Evolutionary conservation across 2,797 vertebrate genomes (phyloP).

Genomic region (Myripristis jacobus): DNA sequence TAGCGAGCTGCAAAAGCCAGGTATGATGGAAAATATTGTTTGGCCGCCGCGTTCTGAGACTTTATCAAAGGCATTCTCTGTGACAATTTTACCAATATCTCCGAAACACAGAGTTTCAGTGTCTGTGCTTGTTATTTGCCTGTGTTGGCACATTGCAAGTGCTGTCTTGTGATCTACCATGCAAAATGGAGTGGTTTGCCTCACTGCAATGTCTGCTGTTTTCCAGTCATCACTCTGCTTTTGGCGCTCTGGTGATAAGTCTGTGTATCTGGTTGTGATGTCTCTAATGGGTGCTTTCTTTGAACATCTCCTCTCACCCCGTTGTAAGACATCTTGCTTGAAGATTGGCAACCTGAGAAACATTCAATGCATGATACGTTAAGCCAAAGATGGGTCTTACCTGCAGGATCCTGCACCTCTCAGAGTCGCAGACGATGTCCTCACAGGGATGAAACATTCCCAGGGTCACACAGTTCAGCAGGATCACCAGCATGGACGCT

Average conservation of each 20-base stretch:
- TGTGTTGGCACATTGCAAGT: constrained; percentile 1
- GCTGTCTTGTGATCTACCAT: not conserved
- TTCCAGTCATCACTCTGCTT: no score
- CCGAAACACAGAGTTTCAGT: not conserved
- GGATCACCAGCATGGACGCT: constrained; percentile 97
- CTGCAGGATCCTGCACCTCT: constrained; percentile 96
- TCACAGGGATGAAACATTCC: constrained; percentile 99
- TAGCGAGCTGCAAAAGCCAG: constrained; percentile 42
- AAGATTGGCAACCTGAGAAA: not conserved
- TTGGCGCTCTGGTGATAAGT: no score
- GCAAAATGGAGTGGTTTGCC: no score
- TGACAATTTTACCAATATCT: no score
- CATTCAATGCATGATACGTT: not conserved
- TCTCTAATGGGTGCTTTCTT: no score
- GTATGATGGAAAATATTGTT: constrained; percentile 29
- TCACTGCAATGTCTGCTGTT: no score
- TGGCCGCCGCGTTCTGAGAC: not conserved
- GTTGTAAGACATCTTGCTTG: no score
- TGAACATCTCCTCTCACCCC: no score
- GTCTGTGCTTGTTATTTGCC: not conserved
- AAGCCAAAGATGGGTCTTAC: constrained; percentile 72
- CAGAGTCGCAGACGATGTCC: constrained; percentile 91
- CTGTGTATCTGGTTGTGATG: no score
- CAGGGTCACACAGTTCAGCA: constrained; percentile 98
- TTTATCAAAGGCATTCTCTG: constrained; percentile 6